These are phyloP conservation scores for Fulica atra DNA, from an alignment of 2,113 vertebrate genomes.

Conservation along the genomic window DNA sequence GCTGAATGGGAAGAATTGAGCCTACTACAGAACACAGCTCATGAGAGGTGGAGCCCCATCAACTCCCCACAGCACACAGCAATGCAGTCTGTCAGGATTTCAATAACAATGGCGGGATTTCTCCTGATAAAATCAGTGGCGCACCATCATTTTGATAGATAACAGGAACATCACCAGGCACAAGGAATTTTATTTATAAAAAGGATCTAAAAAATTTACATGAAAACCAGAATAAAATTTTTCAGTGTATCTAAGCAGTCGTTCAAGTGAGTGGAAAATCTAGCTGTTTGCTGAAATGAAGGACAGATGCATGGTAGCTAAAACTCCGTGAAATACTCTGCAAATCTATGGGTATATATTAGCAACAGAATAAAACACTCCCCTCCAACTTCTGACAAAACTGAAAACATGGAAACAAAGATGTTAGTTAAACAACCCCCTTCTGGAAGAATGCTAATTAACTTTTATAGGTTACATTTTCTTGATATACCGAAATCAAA, in stretches of 20 bases:
- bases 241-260: background rate
- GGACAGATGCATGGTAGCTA: constrained; percentile 21
- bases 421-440: constrained; percentile 52
- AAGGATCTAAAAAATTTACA: background rate
- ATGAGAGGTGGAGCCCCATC: background rate
- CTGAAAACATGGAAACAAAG: constrained; percentile 61
- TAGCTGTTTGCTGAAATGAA: background rate
- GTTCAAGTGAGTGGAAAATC: background rate
- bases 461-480: constrained; percentile 68
- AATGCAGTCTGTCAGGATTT: background rate
- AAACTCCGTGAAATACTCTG: background rate
- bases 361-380: constrained; percentile 35
- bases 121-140: background rate
- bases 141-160: background rate
- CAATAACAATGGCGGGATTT: background rate
- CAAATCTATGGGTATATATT: constrained; percentile 56
- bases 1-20: background rate
- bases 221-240: background rate
- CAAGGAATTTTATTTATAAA: background rate
- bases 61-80: background rate
- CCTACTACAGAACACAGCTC: background rate
- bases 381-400: constrained; percentile 59
- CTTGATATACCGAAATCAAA: constrained; percentile 64
- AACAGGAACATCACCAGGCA: background rate
- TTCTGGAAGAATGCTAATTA: constrained; percentile 69